Evolutionary conservation across 2,888 invertebrate genomes (phyloP), one percentile per base, ranked within the genome.

Genomic region (Hydriomena furcata): DNA sequence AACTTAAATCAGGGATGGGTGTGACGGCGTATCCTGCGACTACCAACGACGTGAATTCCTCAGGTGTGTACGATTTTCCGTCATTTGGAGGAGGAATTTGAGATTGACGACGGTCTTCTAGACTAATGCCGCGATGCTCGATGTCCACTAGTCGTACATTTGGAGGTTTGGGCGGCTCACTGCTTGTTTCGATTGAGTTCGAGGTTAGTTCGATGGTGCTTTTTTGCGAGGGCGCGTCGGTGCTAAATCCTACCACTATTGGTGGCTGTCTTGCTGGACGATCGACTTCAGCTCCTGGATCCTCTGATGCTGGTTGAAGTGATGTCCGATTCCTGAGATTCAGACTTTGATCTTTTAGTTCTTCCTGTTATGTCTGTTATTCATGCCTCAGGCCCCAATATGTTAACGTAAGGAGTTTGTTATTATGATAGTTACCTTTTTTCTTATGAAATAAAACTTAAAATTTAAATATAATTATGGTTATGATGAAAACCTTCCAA

Each of bases 281-380:
- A 27, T 57, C 59, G 38, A 59, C 53, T 12, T 12, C 46, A 7
- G 25, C 13, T 27, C 59, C 55, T 37, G 53, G 53, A 44, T 57
- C 59, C 8, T 61, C 57, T 17, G 59, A 52, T 12, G 27, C 43
- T 21, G 55, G 59, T 48, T 54, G 54, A 41, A 55, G 57, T 25
- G 60, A 50, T 31, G 59, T 61, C 52, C 57, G 52, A 52, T 61
- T 61, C 61, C 61, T 61, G 55, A 49, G 54, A 57, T 53, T 55
- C 55, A 61, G 57, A 61, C 57, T 55, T 44, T 38, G 13, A 20
- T 42, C 36, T 32, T 52, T 58, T 52, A 58, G 43, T 52, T 52
- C 44, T 57, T 52, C 52, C 40, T 41, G 43, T 59, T 61, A 41
- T 53, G 52, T 61, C 59, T 55, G 34, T 52, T 34, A 49, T 45